Evolutionary conservation across 53 echinoderm and acorn worm genomes (phyloP).

Genomic region (Holothuria leucospilota): DNA sequence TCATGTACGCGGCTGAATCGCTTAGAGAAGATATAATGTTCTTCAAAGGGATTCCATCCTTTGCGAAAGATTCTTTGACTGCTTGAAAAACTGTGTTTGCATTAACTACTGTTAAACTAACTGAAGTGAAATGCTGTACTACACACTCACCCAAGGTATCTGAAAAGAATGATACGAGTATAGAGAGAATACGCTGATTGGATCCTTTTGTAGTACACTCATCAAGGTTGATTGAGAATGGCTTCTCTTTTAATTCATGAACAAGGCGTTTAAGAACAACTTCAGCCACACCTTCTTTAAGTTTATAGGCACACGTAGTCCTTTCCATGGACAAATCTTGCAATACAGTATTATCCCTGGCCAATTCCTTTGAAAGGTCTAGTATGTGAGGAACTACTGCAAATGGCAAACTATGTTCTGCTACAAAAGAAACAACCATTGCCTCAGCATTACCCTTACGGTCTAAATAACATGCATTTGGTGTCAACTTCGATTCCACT

Average conservation of each 20-base stretch:
- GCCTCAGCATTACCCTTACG: conserved; percentile 55
- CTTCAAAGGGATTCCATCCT: conserved; percentile 45
- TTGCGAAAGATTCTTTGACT: conserved; percentile 10
- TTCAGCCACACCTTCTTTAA: conserved; percentile 51
- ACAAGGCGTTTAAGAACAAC: conserved; percentile 6
- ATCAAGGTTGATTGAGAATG: conserved; percentile 50
- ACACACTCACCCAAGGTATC: conserved; percentile 36
- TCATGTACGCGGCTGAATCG: conserved; percentile 65
- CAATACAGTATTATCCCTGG: conserved; percentile 45
- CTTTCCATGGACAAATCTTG: conserved; percentile 43
- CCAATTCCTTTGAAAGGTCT: conserved; percentile 42
- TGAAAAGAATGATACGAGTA: conserved; percentile 54
- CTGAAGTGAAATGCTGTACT: conserved; percentile 48
- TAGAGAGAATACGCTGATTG: conserved; percentile 41
- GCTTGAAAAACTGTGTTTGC: conserved; percentile 48
- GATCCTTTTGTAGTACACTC: conserved; percentile 51
- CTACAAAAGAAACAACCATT: not conserved
- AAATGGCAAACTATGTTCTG: conserved; percentile 50
- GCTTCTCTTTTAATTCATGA: not conserved
- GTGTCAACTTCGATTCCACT: conserved; percentile 9
- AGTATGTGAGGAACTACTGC: conserved; percentile 18
- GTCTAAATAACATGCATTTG: conserved; percentile 46
- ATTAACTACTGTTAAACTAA: conserved; percentile 47
- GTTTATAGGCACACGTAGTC: conserved; percentile 51
- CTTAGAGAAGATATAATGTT: conserved; percentile 49